Evolutionary conservation across 1,140 invertebrate species (phyloP).

Genomic region (Venturia canescens): DNA sequence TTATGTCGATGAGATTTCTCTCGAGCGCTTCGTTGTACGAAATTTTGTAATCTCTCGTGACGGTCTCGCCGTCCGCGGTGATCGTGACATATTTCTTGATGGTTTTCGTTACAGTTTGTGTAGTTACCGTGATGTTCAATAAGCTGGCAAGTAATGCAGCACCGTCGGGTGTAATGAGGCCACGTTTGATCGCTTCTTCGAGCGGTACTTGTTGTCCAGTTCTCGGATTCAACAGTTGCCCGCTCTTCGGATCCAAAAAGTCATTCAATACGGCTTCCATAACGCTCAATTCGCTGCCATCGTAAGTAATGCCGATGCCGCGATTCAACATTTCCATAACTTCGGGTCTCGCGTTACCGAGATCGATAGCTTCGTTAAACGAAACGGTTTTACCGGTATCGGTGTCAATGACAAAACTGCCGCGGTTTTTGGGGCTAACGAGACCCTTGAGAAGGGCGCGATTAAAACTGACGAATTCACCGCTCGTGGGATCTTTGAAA

Average conservation of each 20-base stretch:
- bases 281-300: conserved; percentile 86
- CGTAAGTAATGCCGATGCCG: conserved; percentile 87
- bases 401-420: conserved; percentile 85
- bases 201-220: conserved; percentile 88
- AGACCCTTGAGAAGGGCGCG: conserved; percentile 88
- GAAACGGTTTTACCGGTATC: conserved; percentile 85
- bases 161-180: conserved; percentile 90
- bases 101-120: conserved; percentile 89
- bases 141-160: conserved; percentile 89
- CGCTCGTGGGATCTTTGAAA: conserved; percentile 89
- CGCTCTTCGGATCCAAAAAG: conserved; percentile 90
- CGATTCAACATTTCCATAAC: conserved; percentile 90
- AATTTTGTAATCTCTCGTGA: conserved; percentile 80
- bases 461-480: conserved; percentile 91
- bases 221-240: conserved; percentile 88
- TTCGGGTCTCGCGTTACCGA: conserved; percentile 84
- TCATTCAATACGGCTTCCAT: conserved; percentile 91
- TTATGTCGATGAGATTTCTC: conserved; percentile 88
- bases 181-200: conserved; percentile 89
- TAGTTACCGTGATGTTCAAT: conserved; percentile 89
- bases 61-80: conserved; percentile 80
- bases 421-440: conserved; percentile 84
- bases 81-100: conserved; percentile 88
- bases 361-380: conserved; percentile 83
- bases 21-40: conserved; percentile 87